phyloP scores from a whole-genome alignment of 2,888 invertebrate species.

The Steinernema hermaphroditum region DNA sequence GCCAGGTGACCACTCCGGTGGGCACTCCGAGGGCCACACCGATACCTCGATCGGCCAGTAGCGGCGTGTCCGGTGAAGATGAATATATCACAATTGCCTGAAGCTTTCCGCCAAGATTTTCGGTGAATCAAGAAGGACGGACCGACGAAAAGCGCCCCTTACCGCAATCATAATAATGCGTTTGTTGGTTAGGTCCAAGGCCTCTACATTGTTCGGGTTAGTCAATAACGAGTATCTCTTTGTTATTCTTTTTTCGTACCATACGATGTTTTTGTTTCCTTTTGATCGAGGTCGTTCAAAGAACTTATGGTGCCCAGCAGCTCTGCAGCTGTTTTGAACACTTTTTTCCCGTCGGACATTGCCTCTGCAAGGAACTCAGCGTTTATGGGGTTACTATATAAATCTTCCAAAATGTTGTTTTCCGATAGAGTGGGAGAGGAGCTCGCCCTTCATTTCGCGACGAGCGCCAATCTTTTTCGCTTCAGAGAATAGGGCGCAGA shows the following conservation, averaged over 20 bases:
- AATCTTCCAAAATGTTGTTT: slow-evolving; percentile 30
- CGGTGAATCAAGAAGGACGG: too few species aligned
- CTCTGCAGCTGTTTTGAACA: too few species aligned
- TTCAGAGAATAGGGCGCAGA: slow-evolving; percentile 6
- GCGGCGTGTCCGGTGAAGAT: slow-evolving; percentile 11
- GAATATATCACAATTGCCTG: not conserved
- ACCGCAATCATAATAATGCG: not conserved
- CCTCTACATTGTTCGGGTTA: slow-evolving; percentile 21
- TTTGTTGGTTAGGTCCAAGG: not conserved
- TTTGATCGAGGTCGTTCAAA: too few species aligned
- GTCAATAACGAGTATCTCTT: slow-evolving; percentile 23
- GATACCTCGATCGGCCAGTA: slow-evolving; percentile 20
- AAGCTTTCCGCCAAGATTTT: not conserved
- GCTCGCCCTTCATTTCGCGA: not conserved
- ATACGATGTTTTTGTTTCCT: too few species aligned
- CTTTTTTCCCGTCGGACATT: too few species aligned
- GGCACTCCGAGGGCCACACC: slow-evolving; percentile 51
- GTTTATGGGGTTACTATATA: slow-evolving; percentile 11
- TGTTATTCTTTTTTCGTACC: too few species aligned
- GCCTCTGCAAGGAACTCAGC: not conserved
- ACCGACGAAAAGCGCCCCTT: too few species aligned
- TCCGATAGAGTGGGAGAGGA: slow-evolving; percentile 4
- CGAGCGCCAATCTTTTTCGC: slow-evolving; percentile 18
- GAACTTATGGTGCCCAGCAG: too few species aligned
- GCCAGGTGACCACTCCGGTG: slow-evolving; percentile 46